A percentile compares a stretch with the other conserved stretches of the same genome.
phyloP scores from a whole-genome alignment of 1,140 invertebrate species.

The Dendrolimus punctatus region DNA sequence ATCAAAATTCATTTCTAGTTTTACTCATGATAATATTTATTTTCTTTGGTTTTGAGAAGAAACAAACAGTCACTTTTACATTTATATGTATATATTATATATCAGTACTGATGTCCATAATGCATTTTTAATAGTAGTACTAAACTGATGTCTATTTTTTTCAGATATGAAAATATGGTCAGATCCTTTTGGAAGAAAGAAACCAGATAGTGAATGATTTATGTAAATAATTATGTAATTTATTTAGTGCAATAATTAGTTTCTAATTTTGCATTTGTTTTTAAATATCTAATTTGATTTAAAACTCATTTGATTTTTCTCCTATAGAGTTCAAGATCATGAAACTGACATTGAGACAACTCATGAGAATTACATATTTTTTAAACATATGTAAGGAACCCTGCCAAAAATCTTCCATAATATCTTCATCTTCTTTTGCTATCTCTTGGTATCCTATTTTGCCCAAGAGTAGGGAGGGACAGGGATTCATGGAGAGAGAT shows the following conservation, averaged over 20 bases:
- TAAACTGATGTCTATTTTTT: constrained; percentile 26
- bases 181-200: constrained; percentile 77
- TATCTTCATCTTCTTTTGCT: too few species aligned
- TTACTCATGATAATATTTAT: neutral
- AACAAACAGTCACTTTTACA: too few species aligned
- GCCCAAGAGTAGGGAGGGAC: too few species aligned
- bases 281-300: constrained; percentile 7
- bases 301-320: constrained; percentile 1
- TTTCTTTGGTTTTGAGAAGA: constrained; percentile 9
- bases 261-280: constrained; percentile 8
- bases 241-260: constrained; percentile 13
- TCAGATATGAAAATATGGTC: constrained; percentile 82
- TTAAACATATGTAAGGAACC: too few species aligned
- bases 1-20: neutral
- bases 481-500: too few species aligned
- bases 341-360: too few species aligned
- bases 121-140: too few species aligned
- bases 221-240: constrained; percentile 13
- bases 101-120: too few species aligned
- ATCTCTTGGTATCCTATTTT: neutral
- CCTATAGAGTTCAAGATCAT: too few species aligned
- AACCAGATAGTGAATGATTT: constrained; percentile 39
- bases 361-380: too few species aligned
- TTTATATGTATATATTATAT: too few species aligned
- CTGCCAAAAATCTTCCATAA: too few species aligned